phyloP scores from a whole-genome alignment of 2,888 invertebrate species.

The Sphaeridia pumilis region DNA sequence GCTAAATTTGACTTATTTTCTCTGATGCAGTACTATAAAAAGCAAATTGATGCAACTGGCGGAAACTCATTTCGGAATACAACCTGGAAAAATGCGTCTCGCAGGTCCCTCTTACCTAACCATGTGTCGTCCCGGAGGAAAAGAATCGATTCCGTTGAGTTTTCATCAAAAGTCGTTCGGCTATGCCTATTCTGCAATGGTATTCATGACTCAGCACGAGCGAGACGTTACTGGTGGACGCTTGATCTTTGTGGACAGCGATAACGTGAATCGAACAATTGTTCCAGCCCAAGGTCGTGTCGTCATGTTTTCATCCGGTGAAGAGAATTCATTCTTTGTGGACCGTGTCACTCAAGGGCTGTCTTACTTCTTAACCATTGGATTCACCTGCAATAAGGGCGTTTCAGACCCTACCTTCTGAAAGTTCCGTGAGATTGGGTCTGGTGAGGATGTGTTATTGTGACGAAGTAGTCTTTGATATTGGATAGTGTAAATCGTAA shows the following conservation, averaged over 20 bases:
- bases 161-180: constrained; percentile 5
- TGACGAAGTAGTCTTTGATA: too few relatives aligned
- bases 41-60: constrained; percentile 64
- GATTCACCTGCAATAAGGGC: constrained; percentile 65
- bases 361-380: constrained; percentile 70
- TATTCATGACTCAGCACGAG: constrained; percentile 64
- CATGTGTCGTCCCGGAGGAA: constrained; percentile 15
- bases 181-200: constrained; percentile 56
- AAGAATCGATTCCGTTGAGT: constrained; percentile 1
- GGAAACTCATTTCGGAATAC: constrained; percentile 60
- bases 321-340: constrained; percentile 71
- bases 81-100: constrained; percentile 53
- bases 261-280: constrained; percentile 53
- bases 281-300: constrained; percentile 67
- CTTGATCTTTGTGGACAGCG: constrained; percentile 62
- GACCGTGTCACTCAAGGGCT: constrained; percentile 64
- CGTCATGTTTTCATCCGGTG: constrained; percentile 75
- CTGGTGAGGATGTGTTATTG: too few relatives aligned
- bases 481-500: too few relatives aligned
- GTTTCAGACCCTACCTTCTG: constrained; percentile 19
- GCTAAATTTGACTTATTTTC: background rate
- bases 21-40: constrained; percentile 49
- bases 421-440: too few relatives aligned
- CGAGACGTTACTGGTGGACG: constrained; percentile 70
- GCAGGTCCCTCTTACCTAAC: constrained; percentile 83